phyloP scores from a whole-genome alignment of 2,888 invertebrate species.

The Dicyrtoma fusca region DNA sequence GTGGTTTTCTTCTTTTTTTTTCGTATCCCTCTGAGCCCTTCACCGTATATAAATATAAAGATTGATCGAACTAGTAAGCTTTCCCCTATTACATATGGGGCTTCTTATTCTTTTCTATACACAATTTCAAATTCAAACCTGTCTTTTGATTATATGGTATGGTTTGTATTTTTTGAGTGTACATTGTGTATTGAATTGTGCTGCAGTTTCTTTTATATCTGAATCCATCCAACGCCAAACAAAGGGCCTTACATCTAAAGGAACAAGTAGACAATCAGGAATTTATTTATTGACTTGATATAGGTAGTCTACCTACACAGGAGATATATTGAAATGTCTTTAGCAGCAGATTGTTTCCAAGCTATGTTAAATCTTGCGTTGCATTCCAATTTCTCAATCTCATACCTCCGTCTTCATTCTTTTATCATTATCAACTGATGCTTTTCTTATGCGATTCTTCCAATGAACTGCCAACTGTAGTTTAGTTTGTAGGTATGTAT shows the following conservation, averaged over 20 bases:
- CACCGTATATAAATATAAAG: no score
- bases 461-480: neutral
- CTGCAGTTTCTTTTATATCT: no score
- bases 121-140: neutral
- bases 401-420: neutral
- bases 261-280: slow-evolving; percentile 17
- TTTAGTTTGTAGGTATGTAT: neutral
- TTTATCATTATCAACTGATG: slow-evolving; percentile 6
- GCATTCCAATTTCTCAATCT: slow-evolving; percentile 27
- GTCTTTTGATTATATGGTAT: neutral
- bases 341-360: no score
- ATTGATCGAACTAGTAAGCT: no score
- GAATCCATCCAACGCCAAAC: neutral
- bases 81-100: neutral
- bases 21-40: neutral
- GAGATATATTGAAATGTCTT: no score
- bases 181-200: neutral
- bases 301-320: no score
- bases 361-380: neutral
- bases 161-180: neutral
- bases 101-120: neutral
- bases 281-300: slow-evolving; percentile 34
- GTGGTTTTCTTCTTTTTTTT: neutral
- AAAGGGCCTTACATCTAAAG: neutral
- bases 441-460: slow-evolving; percentile 8